phyloP scores from a whole-genome alignment of 2,113 vertebrate species.

The Mirza zaza region DNA sequence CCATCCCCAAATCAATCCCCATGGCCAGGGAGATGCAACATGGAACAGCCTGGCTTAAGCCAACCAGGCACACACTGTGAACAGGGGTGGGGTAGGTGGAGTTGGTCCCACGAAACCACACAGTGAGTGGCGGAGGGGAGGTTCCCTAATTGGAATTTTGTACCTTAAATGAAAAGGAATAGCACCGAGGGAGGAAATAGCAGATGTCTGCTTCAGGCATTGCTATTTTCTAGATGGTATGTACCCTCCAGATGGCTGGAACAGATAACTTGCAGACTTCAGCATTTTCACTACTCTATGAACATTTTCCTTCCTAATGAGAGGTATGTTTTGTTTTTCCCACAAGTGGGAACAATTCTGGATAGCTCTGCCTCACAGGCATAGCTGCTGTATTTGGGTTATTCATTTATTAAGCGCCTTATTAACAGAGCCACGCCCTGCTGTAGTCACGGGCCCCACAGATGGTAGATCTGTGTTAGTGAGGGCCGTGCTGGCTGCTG shows the following conservation, averaged over 20 bases:
- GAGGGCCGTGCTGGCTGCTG: background rate
- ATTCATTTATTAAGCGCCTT: background rate
- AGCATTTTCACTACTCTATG: background rate
- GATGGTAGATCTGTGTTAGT: background rate
- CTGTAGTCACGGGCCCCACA: background rate
- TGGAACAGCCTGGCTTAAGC: background rate
- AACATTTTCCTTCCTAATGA: background rate
- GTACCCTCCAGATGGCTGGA: background rate
- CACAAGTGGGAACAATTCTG: background rate
- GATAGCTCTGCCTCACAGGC: background rate
- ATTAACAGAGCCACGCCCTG: background rate
- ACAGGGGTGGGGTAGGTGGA: fast-evolving
- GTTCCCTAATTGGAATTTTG: background rate
- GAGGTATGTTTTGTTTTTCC: background rate
- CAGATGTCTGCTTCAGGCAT: background rate
- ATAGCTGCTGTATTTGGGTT: background rate
- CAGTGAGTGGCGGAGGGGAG: background rate
- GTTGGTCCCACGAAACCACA: background rate
- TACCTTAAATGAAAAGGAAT: background rate
- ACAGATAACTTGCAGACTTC: background rate
- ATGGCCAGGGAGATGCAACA: background rate
- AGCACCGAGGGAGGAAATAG: background rate
- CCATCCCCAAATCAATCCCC: background rate
- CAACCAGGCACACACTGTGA: background rate
- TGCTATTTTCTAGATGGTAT: background rate